Conservation (phyloP, 1,140 invertebrate species). For the Brachystomella parvula region DNA sequence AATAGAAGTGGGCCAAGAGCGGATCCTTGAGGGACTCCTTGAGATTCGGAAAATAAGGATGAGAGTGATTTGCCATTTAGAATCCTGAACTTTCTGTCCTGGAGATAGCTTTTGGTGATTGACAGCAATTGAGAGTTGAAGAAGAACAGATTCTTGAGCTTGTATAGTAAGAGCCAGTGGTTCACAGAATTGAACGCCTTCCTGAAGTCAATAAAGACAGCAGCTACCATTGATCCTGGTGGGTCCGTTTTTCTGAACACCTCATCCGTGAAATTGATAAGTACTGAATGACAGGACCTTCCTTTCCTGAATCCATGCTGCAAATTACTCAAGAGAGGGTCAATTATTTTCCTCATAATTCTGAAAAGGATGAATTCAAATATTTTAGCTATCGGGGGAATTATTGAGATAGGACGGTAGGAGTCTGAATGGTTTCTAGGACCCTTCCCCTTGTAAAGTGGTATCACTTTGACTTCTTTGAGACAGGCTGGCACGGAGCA, state of each 20-base stretch:
- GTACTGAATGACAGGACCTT: not conserved
- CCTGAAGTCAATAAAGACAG: constrained; percentile 17
- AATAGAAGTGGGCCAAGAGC: constrained; percentile 37
- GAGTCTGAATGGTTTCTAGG: not conserved
- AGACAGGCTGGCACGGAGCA: not conserved
- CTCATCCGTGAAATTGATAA: not conserved
- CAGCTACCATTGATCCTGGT: constrained; percentile 1
- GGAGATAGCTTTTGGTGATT: not conserved
- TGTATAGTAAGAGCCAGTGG: not conserved
- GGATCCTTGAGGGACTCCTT: constrained; percentile 38
- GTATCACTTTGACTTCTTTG: not conserved
- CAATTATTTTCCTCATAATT: not conserved
- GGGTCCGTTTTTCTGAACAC: not conserved
- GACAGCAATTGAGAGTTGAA: not conserved
- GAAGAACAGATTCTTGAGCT: not conserved
- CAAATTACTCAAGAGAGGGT: not conserved
- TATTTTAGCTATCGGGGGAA: not conserved
- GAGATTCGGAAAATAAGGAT: not conserved
- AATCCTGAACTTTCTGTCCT: not conserved
- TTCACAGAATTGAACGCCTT: constrained; percentile 17
- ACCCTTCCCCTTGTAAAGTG: not conserved
- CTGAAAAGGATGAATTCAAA: not conserved
- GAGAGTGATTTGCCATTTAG: not conserved
- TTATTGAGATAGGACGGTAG: not conserved
- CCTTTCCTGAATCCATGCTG: not conserved